phyloP scores from a whole-genome alignment of 2,888 invertebrate species.

The Neria commutata region DNA sequence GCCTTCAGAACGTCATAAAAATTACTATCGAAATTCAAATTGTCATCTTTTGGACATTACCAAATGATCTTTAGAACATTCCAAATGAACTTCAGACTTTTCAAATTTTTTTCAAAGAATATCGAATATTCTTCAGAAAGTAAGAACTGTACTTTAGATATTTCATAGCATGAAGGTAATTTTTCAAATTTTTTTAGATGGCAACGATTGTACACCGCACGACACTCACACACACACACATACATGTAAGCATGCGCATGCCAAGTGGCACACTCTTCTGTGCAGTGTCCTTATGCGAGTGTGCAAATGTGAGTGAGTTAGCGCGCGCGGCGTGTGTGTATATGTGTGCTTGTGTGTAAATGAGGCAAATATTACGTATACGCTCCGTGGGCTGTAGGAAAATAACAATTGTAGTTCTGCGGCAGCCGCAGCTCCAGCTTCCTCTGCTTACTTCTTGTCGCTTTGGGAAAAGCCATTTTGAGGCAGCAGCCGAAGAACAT shows the following conservation, averaged over 20 bases:
- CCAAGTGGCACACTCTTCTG: slow-evolving; percentile 18
- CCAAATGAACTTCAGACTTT: too few relatives aligned
- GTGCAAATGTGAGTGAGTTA: not conserved
- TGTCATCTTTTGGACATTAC: too few relatives aligned
- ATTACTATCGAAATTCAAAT: too few relatives aligned
- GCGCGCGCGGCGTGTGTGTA: slow-evolving; percentile 14
- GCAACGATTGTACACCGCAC: too few relatives aligned
- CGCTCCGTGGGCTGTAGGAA: not conserved
- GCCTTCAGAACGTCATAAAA: too few relatives aligned
- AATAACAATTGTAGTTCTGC: not conserved
- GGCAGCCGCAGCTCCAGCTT: too few relatives aligned
- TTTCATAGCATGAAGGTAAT: too few relatives aligned
- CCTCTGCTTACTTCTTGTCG: not conserved
- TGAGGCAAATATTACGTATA: not conserved
- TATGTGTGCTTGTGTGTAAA: slow-evolving; percentile 8
- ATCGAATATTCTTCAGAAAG: too few relatives aligned
- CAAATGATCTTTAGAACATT: too few relatives aligned
- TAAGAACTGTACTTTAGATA: too few relatives aligned
- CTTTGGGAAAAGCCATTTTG: not conserved
- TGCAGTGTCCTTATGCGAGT: not conserved
- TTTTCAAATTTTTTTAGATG: too few relatives aligned
- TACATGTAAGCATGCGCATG: slow-evolving; percentile 13
- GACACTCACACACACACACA: not conserved
- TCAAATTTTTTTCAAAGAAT: too few relatives aligned
- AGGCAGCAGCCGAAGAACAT: not conserved